phyloP scores from a whole-genome alignment of 2,888 invertebrate genomes.

The Xestia c-nigrum region DNA sequence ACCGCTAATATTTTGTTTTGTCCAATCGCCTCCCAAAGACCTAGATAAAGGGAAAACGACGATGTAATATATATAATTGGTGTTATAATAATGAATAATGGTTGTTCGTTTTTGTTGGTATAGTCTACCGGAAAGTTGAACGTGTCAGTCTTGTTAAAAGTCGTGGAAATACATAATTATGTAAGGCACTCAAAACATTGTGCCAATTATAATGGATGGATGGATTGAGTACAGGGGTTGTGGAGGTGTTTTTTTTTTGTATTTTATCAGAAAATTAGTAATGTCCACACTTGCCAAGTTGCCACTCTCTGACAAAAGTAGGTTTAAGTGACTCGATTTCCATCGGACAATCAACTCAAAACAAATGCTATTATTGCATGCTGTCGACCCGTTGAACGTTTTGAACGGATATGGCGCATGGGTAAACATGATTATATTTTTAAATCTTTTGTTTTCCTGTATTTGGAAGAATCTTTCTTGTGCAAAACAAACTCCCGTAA shows the following conservation, averaged over 20 bases:
- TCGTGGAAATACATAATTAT: neutral
- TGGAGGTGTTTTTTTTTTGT: no score
- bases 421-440: neutral
- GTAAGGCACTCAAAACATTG: no score
- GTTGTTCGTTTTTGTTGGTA: neutral
- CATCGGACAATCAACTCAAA: neutral
- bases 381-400: neutral
- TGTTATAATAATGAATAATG: neutral
- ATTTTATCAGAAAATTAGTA: no score
- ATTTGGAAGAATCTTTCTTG: neutral
- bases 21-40: neutral
- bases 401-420: constrained; percentile 10
- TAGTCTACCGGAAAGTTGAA: neutral
- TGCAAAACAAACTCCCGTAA: neutral
- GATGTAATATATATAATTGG: neutral
- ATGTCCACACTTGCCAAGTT: no score
- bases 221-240: no score
- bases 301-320: no score
- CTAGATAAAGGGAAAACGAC: neutral
- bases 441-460: constrained; percentile 15
- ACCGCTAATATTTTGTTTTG: neutral
- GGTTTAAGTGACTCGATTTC: neutral
- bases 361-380: neutral
- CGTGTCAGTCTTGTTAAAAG: neutral
- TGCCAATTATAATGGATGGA: no score